Evolutionary conservation across 2,888 invertebrate species (phyloP), one percentile per base, ranked within the genome.

Genomic region (Nomada lathburiana): DNA sequence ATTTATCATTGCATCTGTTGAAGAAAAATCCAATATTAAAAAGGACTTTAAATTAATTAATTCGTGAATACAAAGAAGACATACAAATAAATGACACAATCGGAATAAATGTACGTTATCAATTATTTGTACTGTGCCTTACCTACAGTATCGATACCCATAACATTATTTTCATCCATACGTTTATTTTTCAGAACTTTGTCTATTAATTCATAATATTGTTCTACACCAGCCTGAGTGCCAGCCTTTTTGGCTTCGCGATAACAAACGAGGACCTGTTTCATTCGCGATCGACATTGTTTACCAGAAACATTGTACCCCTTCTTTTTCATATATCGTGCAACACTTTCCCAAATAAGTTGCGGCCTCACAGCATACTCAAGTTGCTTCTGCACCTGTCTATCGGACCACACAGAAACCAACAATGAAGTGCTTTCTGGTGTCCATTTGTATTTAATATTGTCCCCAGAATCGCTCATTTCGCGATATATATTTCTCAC

Each of bases 221-320:
- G 93, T 63, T 94, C 94, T 3, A 94, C 92, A 2, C 92, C 92
- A 50, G 91, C 92, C 1, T 88, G 85, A 13, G 93, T 93, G 0
- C 93, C 93, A 47, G 90, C 89, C 77, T 91, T 89, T 65, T 93
- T 93, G 13, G 93, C 92, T 78, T 94, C 94, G 1, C 93, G 91
- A 82, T 94, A 94, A 73, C 94, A 94, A 2, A 94, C 92, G 36
- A 94, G 71, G 0, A 94, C 92, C 44, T 93, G 94, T 75, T 94
- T 94, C 91, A 94, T 94, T 29, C 94, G 89, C 2, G 94, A 94
- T 69, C 93, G 89, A 83, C 94, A 94, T 68, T 94, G 94, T 72
- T 92, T 93, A 0, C 90, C 92, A 2, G 90, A 89, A 1, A 93
- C 94, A 64, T 90, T 90, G 77, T 94, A 94, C 0, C 94, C 94